Conservation (phyloP, 2,113 vertebrate genomes). For the Carassius carassius region DNA sequence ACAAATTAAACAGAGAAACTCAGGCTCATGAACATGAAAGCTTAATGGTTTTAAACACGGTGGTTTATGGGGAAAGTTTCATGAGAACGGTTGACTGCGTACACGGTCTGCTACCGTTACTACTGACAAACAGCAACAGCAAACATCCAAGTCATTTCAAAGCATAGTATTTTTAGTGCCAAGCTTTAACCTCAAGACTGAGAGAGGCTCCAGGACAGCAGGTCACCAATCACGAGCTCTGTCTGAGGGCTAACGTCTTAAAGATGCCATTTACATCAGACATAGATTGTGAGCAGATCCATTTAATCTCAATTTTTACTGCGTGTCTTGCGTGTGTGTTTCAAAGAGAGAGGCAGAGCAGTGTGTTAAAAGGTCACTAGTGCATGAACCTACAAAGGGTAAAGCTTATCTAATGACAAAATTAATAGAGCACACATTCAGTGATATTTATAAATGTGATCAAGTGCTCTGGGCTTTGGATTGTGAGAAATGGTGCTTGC, state of each 20-base stretch:
- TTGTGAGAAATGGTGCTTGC: not conserved
- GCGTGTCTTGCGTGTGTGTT: not conserved
- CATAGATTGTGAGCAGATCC: not conserved
- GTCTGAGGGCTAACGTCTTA: not conserved
- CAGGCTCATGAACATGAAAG: not conserved
- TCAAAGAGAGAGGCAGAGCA: conserved; percentile 25
- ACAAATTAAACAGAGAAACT: not conserved
- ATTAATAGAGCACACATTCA: conserved; percentile 25
- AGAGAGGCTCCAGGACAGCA: not conserved
- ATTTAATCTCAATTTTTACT: not conserved
- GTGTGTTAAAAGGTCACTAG: conserved; percentile 67
- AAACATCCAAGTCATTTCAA: not conserved
- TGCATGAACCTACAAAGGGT: conserved; percentile 65
- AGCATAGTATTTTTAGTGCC: not conserved
- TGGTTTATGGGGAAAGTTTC: not conserved
- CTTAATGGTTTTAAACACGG: not conserved
- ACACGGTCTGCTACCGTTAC: not conserved
- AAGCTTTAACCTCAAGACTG: not conserved
- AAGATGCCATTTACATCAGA: conserved; percentile 5
- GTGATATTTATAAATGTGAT: conserved; percentile 5
- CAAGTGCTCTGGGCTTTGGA: not conserved
- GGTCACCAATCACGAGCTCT: not conserved
- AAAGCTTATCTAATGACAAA: conserved; percentile 61
- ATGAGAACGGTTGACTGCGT: not conserved
- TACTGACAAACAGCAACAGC: not conserved